A percentile compares a stretch with the other conserved stretches of the same genome.
phyloP scores from a whole-genome alignment of 2,888 invertebrate genomes.

The Pterostichus madidus region DNA sequence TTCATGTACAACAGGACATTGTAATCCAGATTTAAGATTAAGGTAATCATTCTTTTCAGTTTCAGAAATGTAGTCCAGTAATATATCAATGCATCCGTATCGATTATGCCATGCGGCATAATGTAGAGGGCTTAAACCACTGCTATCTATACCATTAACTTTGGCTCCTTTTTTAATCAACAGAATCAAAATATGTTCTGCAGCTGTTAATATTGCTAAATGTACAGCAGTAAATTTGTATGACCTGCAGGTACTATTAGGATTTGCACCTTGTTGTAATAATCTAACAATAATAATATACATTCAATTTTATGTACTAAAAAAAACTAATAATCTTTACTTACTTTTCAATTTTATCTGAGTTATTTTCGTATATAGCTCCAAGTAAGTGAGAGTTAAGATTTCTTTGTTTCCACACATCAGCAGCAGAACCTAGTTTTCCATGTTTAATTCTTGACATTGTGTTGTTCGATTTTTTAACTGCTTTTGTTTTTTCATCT shows the following conservation, averaged over 20 bases:
- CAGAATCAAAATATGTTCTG: conserved; percentile 75
- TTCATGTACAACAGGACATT: conserved; percentile 21
- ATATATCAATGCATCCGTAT: conserved; percentile 76
- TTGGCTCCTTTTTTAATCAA: conserved; percentile 78
- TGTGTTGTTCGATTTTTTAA: not conserved
- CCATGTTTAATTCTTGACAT: not conserved
- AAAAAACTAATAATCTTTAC: conserved; percentile 6
- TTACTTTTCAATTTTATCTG: conserved; percentile 62
- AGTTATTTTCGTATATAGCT: conserved; percentile 56
- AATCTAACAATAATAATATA: conserved; percentile 72
- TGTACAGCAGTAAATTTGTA: conserved; percentile 78
- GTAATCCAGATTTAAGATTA: conserved; percentile 26
- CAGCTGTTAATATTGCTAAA: conserved; percentile 76
- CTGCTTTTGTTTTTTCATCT: not conserved
- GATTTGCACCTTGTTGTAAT: conserved; percentile 78
- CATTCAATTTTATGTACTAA: not conserved
- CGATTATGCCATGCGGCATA: conserved; percentile 79
- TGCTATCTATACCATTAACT: conserved; percentile 76
- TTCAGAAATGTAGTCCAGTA: conserved; percentile 68
- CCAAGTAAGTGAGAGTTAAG: conserved; percentile 62
- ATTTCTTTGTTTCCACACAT: conserved; percentile 49
- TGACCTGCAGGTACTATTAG: conserved; percentile 78
- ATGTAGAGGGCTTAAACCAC: conserved; percentile 78
- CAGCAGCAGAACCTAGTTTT: not conserved
- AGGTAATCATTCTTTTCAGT: conserved; percentile 40